Percentiles rank a stretch among this genome's conserved stretches.
Conservation (phyloP, 2,888 invertebrate genomes). For the Calameuta pallipes region DNA sequence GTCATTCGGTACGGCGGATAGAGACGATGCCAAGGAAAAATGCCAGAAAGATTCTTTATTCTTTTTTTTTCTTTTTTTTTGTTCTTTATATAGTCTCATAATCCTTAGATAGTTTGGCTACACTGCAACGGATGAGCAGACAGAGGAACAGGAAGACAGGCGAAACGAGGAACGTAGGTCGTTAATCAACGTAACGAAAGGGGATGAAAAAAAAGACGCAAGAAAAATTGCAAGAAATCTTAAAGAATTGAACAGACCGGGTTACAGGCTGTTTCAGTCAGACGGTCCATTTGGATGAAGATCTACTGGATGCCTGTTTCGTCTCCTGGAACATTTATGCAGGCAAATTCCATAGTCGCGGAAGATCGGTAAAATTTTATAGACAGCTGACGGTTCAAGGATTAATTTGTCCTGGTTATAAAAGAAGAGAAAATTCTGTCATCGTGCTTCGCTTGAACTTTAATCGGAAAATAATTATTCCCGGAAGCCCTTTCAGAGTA, state of each 20-base stretch:
- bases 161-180: not conserved
- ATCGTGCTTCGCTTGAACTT: not conserved
- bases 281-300: not conserved
- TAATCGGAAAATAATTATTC: slow-evolving; percentile 32
- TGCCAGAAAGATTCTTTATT: not conserved
- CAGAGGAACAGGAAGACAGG: not conserved
- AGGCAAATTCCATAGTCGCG: not conserved
- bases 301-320: not conserved
- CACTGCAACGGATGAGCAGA: not conserved
- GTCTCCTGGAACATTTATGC: not conserved
- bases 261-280: not conserved
- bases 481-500: slow-evolving; percentile 23
- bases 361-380: not conserved
- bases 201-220: not conserved
- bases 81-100: not conserved
- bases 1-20: not conserved
- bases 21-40: not conserved
- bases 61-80: not conserved
- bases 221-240: not conserved
- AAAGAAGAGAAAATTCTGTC: not conserved
- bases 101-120: not conserved
- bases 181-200: not conserved
- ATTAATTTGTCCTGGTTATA: not conserved
- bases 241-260: not conserved
- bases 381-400: not conserved